phyloP scores from a whole-genome alignment of 2,797 vertebrate species.

The Takifugu rubripes region DNA sequence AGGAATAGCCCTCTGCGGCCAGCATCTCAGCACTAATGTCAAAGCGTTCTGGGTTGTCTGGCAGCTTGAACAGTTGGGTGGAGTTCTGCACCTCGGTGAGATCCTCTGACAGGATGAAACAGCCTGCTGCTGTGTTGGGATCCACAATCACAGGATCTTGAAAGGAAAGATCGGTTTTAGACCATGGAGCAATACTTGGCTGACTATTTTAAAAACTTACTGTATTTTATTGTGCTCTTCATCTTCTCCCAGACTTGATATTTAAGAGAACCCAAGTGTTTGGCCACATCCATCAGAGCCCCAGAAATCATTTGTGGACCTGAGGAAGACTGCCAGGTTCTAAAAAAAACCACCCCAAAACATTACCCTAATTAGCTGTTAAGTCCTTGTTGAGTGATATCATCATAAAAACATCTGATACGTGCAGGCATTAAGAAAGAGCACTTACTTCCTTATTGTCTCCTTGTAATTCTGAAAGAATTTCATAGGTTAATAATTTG shows the following conservation, averaged over 20 bases:
- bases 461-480: constrained; percentile 77
- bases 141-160: constrained; percentile 75
- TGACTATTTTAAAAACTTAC: constrained; percentile 55
- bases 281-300: constrained; percentile 73
- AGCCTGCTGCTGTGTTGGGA: constrained; percentile 79
- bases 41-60: constrained; percentile 79
- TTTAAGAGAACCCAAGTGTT: constrained; percentile 77
- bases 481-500: constrained; percentile 12
- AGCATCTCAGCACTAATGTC: constrained; percentile 78
- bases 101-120: constrained; percentile 77
- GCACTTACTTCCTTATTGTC: constrained; percentile 73
- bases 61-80: constrained; percentile 71
- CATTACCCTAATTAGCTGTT: constrained; percentile 17
- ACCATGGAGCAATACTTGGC: neutral
- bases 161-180: neutral
- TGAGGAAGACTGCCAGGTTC: constrained; percentile 67
- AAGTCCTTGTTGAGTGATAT: neutral
- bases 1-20: constrained; percentile 65
- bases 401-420: neutral
- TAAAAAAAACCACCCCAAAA: constrained; percentile 40
- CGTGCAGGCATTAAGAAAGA: too few relatives aligned
- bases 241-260: constrained; percentile 81
- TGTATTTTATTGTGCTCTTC: constrained; percentile 70
- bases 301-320: constrained; percentile 61
- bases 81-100: constrained; percentile 72